Percentiles rank a stretch among this genome's conserved stretches.
phyloP scores from a whole-genome alignment of 2,888 invertebrate genomes.

The Eupithecia subumbrata region DNA sequence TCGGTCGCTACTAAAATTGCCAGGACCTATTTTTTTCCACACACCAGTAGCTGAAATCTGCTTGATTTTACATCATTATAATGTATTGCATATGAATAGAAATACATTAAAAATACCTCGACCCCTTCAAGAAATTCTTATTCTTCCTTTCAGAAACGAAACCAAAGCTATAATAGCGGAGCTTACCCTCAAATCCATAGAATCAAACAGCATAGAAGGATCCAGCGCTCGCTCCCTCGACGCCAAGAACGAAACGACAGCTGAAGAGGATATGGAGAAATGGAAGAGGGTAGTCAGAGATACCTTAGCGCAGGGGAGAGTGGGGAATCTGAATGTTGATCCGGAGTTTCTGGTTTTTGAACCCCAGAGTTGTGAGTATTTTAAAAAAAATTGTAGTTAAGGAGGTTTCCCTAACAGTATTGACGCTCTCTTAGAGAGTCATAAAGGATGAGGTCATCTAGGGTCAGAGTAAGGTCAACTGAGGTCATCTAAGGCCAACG shows the following conservation, averaged over 20 bases:
- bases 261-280: slow-evolving; percentile 54
- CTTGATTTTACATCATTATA: too few relatives aligned
- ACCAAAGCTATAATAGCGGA: slow-evolving; percentile 89
- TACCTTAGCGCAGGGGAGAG: slow-evolving; percentile 88
- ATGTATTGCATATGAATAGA: too few relatives aligned
- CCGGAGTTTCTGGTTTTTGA: slow-evolving; percentile 91
- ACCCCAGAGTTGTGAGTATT: slow-evolving; percentile 87
- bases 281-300: slow-evolving; percentile 86
- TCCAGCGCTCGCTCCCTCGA: slow-evolving; percentile 71
- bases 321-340: slow-evolving; percentile 92
- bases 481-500: neutral
- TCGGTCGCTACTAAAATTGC: too few relatives aligned
- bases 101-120: too few relatives aligned
- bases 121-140: neutral
- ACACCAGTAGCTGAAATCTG: too few relatives aligned
- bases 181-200: slow-evolving; percentile 90
- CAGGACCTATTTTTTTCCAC: too few relatives aligned
- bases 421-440: too few relatives aligned
- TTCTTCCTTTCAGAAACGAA: slow-evolving; percentile 69
- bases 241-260: slow-evolving; percentile 50
- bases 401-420: too few relatives aligned
- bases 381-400: too few relatives aligned
- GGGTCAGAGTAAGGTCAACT: neutral
- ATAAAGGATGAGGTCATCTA: neutral
- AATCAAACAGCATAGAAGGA: slow-evolving; percentile 85